Conservation (phyloP, 2,113 vertebrate species). For the Sceloporus undulatus region DNA sequence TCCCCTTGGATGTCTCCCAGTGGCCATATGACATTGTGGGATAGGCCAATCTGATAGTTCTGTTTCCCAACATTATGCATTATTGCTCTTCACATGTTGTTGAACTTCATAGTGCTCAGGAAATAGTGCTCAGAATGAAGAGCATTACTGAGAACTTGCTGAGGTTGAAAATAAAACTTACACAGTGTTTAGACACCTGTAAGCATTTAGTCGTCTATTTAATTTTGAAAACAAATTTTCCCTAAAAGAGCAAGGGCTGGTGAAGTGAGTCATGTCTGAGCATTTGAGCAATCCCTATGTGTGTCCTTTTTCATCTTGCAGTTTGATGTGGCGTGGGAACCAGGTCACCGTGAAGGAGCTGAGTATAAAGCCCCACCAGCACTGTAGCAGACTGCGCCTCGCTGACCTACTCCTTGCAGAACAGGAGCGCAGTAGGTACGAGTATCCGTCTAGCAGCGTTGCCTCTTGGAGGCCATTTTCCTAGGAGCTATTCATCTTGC, state of each 20-base stretch:
- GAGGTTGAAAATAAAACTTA: background rate
- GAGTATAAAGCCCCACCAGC: slow-evolving; percentile 54
- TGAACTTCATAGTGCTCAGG: too few species aligned
- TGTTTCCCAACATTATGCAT: too few species aligned
- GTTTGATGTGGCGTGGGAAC: slow-evolving; percentile 84
- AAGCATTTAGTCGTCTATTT: background rate
- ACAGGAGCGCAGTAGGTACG: slow-evolving; percentile 84
- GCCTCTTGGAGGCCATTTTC: background rate
- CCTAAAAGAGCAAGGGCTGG: background rate
- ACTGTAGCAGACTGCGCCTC: slow-evolving; percentile 62
- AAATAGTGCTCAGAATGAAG: too few species aligned
- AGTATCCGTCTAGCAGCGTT: background rate
- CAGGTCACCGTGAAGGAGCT: slow-evolving; percentile 88
- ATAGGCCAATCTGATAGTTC: too few species aligned
- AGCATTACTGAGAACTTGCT: too few species aligned
- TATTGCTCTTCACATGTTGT: too few species aligned
- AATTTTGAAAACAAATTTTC: background rate
- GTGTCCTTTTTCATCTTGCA: slow-evolving; percentile 38
- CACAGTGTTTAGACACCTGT: background rate
- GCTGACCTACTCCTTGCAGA: slow-evolving; percentile 84
- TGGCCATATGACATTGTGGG: too few species aligned
- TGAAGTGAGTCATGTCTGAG: background rate
- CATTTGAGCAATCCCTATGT: background rate
- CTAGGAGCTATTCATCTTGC: too few species aligned
- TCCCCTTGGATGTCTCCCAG: too few species aligned